A percentile compares a stretch with the other conserved stretches of the same genome.
Evolutionary conservation across 2,113 vertebrate genomes (phyloP).

Genomic region (Cygnus atratus): DNA sequence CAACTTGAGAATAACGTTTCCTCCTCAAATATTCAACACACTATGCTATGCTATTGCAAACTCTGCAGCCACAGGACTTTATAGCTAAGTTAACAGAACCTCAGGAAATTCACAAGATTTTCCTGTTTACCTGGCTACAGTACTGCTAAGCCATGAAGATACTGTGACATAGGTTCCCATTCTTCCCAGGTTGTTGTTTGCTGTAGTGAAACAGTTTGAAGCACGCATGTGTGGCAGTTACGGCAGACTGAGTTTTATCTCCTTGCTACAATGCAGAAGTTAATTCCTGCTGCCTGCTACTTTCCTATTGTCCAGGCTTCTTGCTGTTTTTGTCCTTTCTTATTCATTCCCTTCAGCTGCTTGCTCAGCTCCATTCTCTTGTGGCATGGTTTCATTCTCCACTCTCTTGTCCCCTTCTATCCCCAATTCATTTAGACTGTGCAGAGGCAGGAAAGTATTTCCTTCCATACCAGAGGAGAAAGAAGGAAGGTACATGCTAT

Average conservation of each 20-base stretch:
- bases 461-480: neutral
- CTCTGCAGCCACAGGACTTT: neutral
- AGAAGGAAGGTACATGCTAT: neutral
- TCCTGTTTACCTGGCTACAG: neutral
- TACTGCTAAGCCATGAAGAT: rapidly evolving
- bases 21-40: neutral
- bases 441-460: neutral
- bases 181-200: neutral
- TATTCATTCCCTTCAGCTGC: neutral
- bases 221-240: rapidly evolving
- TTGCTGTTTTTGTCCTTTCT: neutral
- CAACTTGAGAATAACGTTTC: neutral
- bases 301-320: neutral
- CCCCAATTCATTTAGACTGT: neutral
- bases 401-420: rapidly evolving
- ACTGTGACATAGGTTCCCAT: neutral
- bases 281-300: neutral
- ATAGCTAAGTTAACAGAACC: neutral
- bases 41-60: neutral
- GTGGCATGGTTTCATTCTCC: neutral
- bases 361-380: neutral
- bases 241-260: neutral
- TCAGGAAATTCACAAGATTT: neutral
- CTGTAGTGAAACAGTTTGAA: neutral
- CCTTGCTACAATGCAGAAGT: neutral